phyloP scores from a whole-genome alignment of 2,888 invertebrate genomes.

The Thymelicus acteon region DNA sequence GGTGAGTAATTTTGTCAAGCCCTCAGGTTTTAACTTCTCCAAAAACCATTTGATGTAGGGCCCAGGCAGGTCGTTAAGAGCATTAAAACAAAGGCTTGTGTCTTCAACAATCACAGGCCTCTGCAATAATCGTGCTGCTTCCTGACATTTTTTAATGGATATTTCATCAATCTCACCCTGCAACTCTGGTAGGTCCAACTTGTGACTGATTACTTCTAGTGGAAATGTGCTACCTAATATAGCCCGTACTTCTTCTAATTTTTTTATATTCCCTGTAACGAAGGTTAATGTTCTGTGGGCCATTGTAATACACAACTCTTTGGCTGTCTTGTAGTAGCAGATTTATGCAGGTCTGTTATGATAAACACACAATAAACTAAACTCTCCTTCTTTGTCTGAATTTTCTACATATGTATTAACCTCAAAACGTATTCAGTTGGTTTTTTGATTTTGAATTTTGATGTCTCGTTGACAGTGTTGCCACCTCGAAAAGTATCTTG shows the following conservation, averaged over 20 bases:
- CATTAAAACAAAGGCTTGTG: conserved; percentile 96
- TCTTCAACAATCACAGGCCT: conserved; percentile 97
- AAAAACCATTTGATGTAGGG: conserved; percentile 99
- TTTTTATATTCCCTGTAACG: conserved; percentile 97
- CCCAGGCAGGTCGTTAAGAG: conserved; percentile 95
- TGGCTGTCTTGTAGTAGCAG: too few relatives aligned
- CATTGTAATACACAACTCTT: conserved; percentile 74
- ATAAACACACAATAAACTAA: too few relatives aligned
- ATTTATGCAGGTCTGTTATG: too few relatives aligned
- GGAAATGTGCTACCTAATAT: conserved; percentile 94
- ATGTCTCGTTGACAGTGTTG: too few relatives aligned
- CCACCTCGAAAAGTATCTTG: too few relatives aligned
- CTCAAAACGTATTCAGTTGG: too few relatives aligned
- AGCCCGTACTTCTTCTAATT: conserved; percentile 94
- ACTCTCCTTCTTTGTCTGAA: too few relatives aligned
- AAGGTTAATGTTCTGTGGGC: conserved; percentile 89
- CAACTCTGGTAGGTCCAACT: conserved; percentile 95
- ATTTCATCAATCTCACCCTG: conserved; percentile 97
- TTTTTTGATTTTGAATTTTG: too few relatives aligned
- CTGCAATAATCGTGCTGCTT: conserved; percentile 90
- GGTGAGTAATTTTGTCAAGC: conserved; percentile 88
- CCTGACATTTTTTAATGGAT: conserved; percentile 93
- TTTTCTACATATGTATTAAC: too few relatives aligned
- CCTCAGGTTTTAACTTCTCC: conserved; percentile 94
- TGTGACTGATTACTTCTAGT: conserved; percentile 86